Conservation (phyloP, 2,797 vertebrate species). For the Chiroxiphia lanceolata region DNA sequence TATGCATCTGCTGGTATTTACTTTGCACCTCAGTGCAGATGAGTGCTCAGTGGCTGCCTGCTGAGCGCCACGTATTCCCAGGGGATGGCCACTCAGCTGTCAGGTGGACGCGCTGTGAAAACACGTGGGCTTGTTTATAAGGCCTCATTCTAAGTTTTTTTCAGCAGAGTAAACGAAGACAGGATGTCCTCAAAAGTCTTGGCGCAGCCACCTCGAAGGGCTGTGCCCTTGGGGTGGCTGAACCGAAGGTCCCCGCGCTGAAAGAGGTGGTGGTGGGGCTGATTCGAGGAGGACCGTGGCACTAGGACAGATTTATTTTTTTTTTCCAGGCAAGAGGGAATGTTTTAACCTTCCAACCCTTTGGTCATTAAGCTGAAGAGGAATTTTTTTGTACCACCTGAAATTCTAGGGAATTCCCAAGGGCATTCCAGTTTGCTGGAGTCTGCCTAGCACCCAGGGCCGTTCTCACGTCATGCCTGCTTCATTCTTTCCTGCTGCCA, state of each 20-base stretch:
- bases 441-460: not conserved
- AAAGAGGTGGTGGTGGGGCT: not conserved
- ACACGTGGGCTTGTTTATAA: not conserved
- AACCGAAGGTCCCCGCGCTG: accelerated
- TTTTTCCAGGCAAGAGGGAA: not conserved
- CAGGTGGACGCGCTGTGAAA: not conserved
- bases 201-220: not conserved
- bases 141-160: not conserved
- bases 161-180: not conserved
- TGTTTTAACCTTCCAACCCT: accelerated
- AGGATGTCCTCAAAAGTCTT: not conserved
- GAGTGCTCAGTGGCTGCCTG: accelerated
- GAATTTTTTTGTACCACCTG: not conserved
- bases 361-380: accelerated
- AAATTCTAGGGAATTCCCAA: not conserved
- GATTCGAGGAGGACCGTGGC: accelerated
- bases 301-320: not conserved
- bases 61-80: accelerated
- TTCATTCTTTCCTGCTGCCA: constrained; percentile 15
- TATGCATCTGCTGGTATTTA: not conserved
- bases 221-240: not conserved
- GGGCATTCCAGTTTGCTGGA: not conserved
- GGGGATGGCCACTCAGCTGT: not conserved
- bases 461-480: accelerated
- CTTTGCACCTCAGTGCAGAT: not conserved